Conservation (phyloP, 2,888 invertebrate species). For the Xestobium rufovillosum region DNA sequence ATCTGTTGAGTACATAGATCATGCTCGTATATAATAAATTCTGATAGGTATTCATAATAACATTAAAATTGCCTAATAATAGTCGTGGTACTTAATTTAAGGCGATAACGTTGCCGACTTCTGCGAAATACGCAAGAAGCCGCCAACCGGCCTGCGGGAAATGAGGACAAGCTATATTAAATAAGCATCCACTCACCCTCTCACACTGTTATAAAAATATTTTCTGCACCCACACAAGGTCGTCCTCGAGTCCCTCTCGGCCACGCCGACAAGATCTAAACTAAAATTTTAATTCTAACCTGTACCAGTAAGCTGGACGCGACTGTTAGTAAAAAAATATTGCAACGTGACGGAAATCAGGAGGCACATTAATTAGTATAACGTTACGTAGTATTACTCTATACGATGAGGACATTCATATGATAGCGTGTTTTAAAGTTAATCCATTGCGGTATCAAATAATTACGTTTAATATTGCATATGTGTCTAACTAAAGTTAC, state of each 20-base stretch:
- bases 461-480: background rate
- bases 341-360: constrained; percentile 16
- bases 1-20: too few species aligned
- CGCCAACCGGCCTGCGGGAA: constrained; percentile 31
- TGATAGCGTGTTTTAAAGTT: too few species aligned
- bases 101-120: too few species aligned
- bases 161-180: constrained; percentile 42
- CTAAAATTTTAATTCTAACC: constrained; percentile 23
- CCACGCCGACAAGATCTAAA: constrained; percentile 16
- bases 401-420: too few species aligned
- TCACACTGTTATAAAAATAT: constrained; percentile 19
- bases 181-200: constrained; percentile 31
- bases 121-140: too few species aligned
- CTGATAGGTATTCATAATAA: too few species aligned
- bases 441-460: background rate
- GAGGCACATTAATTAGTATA: constrained; percentile 8
- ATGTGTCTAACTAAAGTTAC: background rate
- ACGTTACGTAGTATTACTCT: background rate
- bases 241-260: constrained; percentile 39
- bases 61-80: too few species aligned
- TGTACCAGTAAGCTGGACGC: constrained; percentile 27
- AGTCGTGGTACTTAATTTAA: too few species aligned
- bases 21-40: too few species aligned
- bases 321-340: too few species aligned
- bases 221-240: constrained; percentile 32